A percentile compares a stretch with the other conserved stretches of the same genome.
phyloP scores from a whole-genome alignment of 2,113 vertebrate species.

The Coturnix japonica region DNA sequence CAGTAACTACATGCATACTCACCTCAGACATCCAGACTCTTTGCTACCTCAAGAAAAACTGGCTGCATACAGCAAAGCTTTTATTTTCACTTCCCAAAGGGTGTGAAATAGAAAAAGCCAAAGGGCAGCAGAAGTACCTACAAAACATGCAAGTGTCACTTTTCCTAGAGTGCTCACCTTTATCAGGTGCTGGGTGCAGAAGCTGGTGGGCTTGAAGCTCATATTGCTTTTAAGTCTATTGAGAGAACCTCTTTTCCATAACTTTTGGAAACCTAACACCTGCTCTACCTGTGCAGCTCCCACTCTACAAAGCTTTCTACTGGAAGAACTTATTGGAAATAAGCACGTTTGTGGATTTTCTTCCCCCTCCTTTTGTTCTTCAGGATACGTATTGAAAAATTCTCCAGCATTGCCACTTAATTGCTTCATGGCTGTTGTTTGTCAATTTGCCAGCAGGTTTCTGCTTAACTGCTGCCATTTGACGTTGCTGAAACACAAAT shows the following conservation, averaged over 20 bases:
- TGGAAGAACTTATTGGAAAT: slow-evolving; percentile 31
- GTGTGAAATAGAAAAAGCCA: background rate
- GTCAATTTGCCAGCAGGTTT: slow-evolving; percentile 77
- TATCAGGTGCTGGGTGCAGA: background rate
- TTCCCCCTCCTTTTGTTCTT: slow-evolving; percentile 27
- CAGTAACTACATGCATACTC: background rate
- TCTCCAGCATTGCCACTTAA: slow-evolving; percentile 64
- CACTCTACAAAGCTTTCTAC: slow-evolving; percentile 8
- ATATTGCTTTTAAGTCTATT: background rate
- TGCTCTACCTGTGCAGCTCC: background rate
- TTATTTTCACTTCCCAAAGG: background rate
- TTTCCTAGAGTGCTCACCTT: background rate
- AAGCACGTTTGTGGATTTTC: background rate
- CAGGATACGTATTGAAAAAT: slow-evolving; percentile 55
- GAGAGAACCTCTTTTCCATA: background rate
- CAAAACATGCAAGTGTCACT: background rate
- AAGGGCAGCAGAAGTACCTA: too few species aligned
- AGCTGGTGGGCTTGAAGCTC: background rate
- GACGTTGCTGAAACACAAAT: slow-evolving; percentile 73
- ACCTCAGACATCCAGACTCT: background rate
- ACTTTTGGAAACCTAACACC: background rate
- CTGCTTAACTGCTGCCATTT: slow-evolving; percentile 74
- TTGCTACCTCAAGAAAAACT: background rate
- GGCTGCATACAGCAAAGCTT: background rate
- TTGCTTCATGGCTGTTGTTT: slow-evolving; percentile 72